Base-by-base conservation (phyloP, 1,140 invertebrate genomes). In the Oscheius sp. region DNA sequence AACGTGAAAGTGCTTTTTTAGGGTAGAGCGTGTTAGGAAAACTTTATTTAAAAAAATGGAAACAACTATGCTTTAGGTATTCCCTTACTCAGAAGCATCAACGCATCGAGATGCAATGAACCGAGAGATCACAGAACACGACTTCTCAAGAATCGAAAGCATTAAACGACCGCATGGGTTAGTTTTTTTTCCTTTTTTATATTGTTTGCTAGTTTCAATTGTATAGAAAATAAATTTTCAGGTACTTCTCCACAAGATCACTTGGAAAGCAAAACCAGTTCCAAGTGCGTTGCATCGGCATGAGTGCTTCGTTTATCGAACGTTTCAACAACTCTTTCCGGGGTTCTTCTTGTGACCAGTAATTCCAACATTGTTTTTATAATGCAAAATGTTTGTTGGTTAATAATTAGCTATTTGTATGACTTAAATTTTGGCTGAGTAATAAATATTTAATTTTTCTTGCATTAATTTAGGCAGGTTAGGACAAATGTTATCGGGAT, bases 91-190 rank as follows among this genome's bases (percentile, higher is more conserved):
- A 15, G 69, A 71, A 23, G 34, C 69, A 1, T 71, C 69, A 0
- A 58, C 69, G 10, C 69, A 71, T 34, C 69, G 69, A n/a, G 69
- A 71, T 10, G 63, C 69, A 28, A 63, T 71, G 69, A 71, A 71
- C 34, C 63, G 58, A 61, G 69, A 71, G 13, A 35, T 29, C 3
- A 42, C 64, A 2, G 69, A 61, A 2, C 59, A 71, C 23, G 69
- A 71, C 28, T 71, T 71, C 61, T 49, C 69, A 10, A 38, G 69
- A 18, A 31, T 71, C 2, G 69, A 71, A 15, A 71, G 69, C 28
- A 71, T 71, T 26, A 71, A 71, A 38, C 36, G 69, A 2, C 69
- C 69, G n/a, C 59, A 65, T 23, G 45, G 62, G 69, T 71, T 4
- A 52, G 59, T 49, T 29, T 7, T 49, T 18, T 15, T 59, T 13